Base-by-base conservation (phyloP, 2,888 invertebrate species). In the Bibio marci region DNA sequence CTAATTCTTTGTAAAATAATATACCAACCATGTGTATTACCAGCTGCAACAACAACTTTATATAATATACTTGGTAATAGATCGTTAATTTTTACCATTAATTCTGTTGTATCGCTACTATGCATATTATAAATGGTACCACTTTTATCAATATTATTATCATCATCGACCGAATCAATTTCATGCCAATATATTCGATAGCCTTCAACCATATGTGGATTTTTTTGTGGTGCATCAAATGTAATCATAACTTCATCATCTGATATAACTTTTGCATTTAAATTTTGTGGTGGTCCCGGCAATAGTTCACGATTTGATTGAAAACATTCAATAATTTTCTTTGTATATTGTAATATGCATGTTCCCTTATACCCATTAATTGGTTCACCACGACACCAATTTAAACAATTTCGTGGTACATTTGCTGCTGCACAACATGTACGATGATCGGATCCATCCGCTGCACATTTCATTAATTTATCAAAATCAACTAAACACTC, bases 391-490 rank as follows among this genome's bases (percentile, higher is more conserved):
- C 83, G 71, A 54, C 88, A 88, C 70, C 86, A 80, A 53, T 86
- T 82, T 46, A 87, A 62, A 55, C 87, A 88, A 47, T 75, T 71
- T 27, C 81, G 68, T 1, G 86, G 83, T 2, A 88, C 85, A 34
- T 80, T 77, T 62, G 73, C 73, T 15, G 77, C 75, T 0, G 79
- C 76, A 56, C 88, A 88, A 54, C 88, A 88, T 44, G 76, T 74
- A 32, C 86, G 69, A 59, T 88, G 88, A 56, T 88, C 87, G 48
- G 71, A 78, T 6, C 78, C 78, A 49, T 79, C 79, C 2, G 86
- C 80, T 0, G 85, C 85, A 52, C 87, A 87, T 52, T 75, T 77
- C 81, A 86, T 83, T 37, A 86, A 64, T 52, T 86, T 86, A 55
- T 83, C 79, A 53, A 85, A 80, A 60, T 86, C 86, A 43, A 73